Conservation (phyloP, 2,888 invertebrate genomes). For the Drosophila anomalipes region DNA sequence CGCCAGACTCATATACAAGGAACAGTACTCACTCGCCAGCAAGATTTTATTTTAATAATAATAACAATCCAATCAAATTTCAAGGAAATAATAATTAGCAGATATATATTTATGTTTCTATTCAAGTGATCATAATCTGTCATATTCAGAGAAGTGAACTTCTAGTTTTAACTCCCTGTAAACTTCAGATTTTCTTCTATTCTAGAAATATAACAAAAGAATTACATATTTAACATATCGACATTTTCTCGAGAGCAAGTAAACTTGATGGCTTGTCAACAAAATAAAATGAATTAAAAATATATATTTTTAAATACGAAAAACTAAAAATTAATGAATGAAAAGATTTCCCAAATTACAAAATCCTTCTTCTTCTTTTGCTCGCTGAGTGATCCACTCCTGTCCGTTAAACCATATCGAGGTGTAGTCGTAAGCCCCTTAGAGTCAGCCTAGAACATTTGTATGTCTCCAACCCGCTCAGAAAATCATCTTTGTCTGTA, state of each 20-base stretch:
- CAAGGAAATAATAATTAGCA: too few species aligned
- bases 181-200: not conserved
- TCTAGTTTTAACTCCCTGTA: not conserved
- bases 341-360: not conserved
- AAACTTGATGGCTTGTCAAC: not conserved
- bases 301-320: not conserved
- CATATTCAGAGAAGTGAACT: not conserved
- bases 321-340: not conserved
- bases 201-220: not conserved
- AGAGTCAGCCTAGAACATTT: slow-evolving; percentile 14
- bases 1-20: not conserved
- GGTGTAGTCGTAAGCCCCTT: not conserved
- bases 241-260: slow-evolving; percentile 1
- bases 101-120: not conserved
- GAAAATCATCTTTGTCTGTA: slow-evolving; percentile 54
- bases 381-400: not conserved
- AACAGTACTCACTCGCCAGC: not conserved
- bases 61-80: not conserved
- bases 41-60: not conserved
- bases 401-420: slow-evolving; percentile 7
- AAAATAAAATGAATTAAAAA: not conserved
- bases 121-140: not conserved
- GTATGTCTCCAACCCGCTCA: slow-evolving; percentile 30
- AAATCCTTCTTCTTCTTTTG: not conserved
- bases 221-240: not conserved